Percentiles rank a stretch among this genome's conserved stretches.
Evolutionary conservation across 2,888 invertebrate species (phyloP).

Genomic region (Rhodophaea formosa): DNA sequence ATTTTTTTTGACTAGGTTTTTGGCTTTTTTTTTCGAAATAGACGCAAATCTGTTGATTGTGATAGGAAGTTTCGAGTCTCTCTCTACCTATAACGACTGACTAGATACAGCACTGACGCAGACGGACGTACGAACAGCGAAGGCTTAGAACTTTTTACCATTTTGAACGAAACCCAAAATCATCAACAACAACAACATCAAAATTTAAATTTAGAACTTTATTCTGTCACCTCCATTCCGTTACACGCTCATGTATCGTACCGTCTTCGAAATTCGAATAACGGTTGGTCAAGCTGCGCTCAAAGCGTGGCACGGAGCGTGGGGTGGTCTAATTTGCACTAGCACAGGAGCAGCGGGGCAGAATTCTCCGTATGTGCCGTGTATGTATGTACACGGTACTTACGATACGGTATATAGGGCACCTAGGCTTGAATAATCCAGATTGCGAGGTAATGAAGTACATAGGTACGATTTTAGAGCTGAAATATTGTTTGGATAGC

Average conservation of each 20-base stretch:
- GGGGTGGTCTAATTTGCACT: slow-evolving; percentile 67
- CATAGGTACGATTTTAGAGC: slow-evolving; percentile 6
- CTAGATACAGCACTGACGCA: no score
- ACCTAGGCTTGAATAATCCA: slow-evolving; percentile 10
- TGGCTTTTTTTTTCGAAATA: no score
- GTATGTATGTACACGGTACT: slow-evolving; percentile 24
- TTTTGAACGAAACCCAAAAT: no score
- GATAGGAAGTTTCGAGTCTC: no score
- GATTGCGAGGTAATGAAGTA: slow-evolving; percentile 14
- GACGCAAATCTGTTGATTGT: no score
- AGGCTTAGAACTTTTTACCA: no score
- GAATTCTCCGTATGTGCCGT: slow-evolving; percentile 16
- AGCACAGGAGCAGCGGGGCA: slow-evolving; percentile 34
- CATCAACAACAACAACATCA: no score
- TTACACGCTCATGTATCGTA: slow-evolving; percentile 34
- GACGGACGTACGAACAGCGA: no score
- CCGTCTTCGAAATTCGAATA: slow-evolving; percentile 72
- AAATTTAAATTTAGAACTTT: no score
- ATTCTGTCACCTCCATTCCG: slow-evolving; percentile 18
- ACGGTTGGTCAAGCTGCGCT: slow-evolving; percentile 78
- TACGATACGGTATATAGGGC: slow-evolving; percentile 24
- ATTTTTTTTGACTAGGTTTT: no score
- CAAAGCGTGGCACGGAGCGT: slow-evolving; percentile 59
- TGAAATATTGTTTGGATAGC: slow-evolving; percentile 2
- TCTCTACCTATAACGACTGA: no score